These are phyloP conservation scores for Cacatua alba DNA, from an alignment of 2,113 vertebrate species.

Conservation along the genomic window DNA sequence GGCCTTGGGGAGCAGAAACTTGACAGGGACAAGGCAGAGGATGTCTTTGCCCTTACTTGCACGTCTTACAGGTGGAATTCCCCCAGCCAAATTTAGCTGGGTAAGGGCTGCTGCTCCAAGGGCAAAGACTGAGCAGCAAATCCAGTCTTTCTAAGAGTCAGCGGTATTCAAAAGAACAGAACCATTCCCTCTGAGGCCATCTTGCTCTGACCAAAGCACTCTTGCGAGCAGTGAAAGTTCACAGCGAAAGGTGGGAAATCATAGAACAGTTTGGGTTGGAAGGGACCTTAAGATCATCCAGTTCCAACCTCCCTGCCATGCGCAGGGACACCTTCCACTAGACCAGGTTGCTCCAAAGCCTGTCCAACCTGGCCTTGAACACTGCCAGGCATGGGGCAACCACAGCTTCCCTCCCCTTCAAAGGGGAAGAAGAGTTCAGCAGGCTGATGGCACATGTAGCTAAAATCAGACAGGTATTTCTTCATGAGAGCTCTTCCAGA, in stretches of 20 bases:
- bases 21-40: constrained; percentile 49
- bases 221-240: background rate
- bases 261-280: background rate
- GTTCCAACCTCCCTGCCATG: background rate
- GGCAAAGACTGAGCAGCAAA: constrained; percentile 17
- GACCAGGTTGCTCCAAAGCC: background rate
- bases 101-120: constrained; percentile 21
- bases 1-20: constrained; percentile 67
- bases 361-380: background rate
- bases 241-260: background rate
- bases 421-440: background rate
- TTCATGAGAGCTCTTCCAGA: background rate
- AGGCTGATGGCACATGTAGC: background rate
- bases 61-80: constrained; percentile 62
- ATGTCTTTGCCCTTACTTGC: constrained; percentile 60
- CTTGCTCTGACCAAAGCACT: background rate
- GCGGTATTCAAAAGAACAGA: background rate
- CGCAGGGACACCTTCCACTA: background rate
- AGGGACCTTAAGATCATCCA: background rate
- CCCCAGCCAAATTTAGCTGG: constrained; percentile 55
- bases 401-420: background rate
- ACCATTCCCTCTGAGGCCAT: background rate
- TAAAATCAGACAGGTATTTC: background rate
- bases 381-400: background rate
- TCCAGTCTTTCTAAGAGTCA: background rate